Percentiles rank a stretch among this genome's conserved stretches.
Conservation (phyloP, 2,797 vertebrate species). For the Hirundo rustica region DNA sequence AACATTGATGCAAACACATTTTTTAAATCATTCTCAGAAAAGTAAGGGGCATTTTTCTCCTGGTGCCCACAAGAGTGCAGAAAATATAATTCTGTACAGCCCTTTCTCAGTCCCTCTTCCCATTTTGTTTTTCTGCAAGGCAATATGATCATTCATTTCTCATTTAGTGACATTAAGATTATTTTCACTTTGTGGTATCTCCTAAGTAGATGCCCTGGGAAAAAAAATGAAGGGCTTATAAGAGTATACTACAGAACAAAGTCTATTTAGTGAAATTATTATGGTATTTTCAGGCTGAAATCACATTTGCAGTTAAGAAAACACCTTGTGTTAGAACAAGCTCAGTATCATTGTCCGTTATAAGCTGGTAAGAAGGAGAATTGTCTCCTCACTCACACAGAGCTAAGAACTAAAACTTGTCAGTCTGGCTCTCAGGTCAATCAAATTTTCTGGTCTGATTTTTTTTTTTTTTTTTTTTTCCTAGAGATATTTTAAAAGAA, state of each 20-base stretch:
- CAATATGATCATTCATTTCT: background rate
- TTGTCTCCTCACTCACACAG: background rate
- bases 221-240: background rate
- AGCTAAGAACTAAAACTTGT: background rate
- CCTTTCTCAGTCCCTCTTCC: background rate
- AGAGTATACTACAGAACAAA: background rate
- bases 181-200: background rate
- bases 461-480: background rate
- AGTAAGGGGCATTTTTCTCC: background rate
- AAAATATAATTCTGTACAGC: background rate
- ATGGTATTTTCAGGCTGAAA: background rate
- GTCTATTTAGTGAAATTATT: background rate
- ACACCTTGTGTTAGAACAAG: background rate
- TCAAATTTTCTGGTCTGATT: background rate
- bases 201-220: background rate
- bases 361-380: background rate
- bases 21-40: background rate
- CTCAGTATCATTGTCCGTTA: background rate
- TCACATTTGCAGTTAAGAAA: background rate
- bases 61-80: constrained; percentile 21
- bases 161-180: constrained; percentile 13
- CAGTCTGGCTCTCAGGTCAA: background rate
- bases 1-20: background rate
- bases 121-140: background rate
- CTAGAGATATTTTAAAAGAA: background rate